These are phyloP conservation scores for Trissoscelio sp. DNA, from an alignment of 2,888 invertebrate genomes.

Conservation along the genomic window DNA sequence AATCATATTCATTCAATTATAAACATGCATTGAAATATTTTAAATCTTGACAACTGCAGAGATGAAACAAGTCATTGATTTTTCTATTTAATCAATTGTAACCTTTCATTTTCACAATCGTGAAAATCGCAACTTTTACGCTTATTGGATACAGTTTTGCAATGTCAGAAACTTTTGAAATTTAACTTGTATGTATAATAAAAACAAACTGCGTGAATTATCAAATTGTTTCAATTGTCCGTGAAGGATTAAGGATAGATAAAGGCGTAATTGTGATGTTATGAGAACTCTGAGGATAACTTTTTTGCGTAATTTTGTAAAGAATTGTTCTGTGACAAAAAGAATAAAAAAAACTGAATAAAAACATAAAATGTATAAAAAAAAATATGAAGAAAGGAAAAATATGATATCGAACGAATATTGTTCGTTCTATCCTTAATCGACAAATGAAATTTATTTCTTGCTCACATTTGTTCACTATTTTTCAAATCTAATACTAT, in stretches of 20 bases:
- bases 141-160: slow-evolving; percentile 31
- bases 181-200: slow-evolving; percentile 15
- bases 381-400: not conserved
- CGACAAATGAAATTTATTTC: slow-evolving; percentile 44
- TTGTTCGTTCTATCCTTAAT: slow-evolving; percentile 54
- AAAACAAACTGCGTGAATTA: slow-evolving; percentile 7
- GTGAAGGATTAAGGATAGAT: slow-evolving; percentile 31
- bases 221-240: slow-evolving; percentile 12
- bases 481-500: slow-evolving; percentile 63
- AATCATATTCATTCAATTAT: slow-evolving; percentile 29
- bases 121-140: slow-evolving; percentile 5
- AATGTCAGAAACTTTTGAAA: slow-evolving; percentile 24
- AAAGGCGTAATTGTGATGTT: slow-evolving; percentile 45
- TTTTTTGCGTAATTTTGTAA: slow-evolving; percentile 62
- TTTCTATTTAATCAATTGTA: not conserved
- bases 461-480: slow-evolving; percentile 57
- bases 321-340: slow-evolving; percentile 49
- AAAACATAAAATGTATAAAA: not conserved
- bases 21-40: not conserved
- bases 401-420: slow-evolving; percentile 35
- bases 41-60: not conserved
- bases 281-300: slow-evolving; percentile 18
- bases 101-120: not conserved
- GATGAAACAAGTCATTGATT: not conserved
- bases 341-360: slow-evolving; percentile 11